phyloP scores from a whole-genome alignment of 2,113 vertebrate species.

The Cairina moschata region DNA sequence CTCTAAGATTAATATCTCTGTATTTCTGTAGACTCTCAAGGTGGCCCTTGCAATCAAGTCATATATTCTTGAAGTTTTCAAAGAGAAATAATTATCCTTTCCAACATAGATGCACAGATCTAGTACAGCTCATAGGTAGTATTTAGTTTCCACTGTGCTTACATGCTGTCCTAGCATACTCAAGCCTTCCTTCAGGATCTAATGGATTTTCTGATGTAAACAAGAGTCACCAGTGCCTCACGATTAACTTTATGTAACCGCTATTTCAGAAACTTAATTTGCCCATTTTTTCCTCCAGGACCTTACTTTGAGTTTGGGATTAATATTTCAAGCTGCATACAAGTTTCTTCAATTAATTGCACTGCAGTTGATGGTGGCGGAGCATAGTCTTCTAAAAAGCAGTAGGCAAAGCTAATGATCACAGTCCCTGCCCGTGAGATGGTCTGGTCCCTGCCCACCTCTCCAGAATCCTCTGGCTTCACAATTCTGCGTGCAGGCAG shows the following conservation, averaged over 20 bases:
- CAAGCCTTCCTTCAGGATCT: background rate
- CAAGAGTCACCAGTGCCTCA: background rate
- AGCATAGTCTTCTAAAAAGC: background rate
- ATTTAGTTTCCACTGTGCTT: background rate
- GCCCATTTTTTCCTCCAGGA: fast-evolving
- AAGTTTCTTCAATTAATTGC: background rate
- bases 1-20: background rate
- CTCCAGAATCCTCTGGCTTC: background rate
- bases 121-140: background rate
- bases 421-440: background rate
- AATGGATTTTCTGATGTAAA: background rate
- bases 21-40: background rate
- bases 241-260: background rate
- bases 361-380: background rate
- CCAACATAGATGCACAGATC: background rate
- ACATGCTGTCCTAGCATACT: background rate
- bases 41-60: background rate
- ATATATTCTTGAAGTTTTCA: background rate
- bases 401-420: background rate
- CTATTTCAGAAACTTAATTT: background rate
- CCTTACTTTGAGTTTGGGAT: background rate
- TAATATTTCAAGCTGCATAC: background rate
- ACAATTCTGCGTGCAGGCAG: background rate
- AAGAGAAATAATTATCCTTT: background rate
- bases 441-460: background rate